Conservation (phyloP, 2,888 invertebrate species). For the Herminia tarsipennalis region DNA sequence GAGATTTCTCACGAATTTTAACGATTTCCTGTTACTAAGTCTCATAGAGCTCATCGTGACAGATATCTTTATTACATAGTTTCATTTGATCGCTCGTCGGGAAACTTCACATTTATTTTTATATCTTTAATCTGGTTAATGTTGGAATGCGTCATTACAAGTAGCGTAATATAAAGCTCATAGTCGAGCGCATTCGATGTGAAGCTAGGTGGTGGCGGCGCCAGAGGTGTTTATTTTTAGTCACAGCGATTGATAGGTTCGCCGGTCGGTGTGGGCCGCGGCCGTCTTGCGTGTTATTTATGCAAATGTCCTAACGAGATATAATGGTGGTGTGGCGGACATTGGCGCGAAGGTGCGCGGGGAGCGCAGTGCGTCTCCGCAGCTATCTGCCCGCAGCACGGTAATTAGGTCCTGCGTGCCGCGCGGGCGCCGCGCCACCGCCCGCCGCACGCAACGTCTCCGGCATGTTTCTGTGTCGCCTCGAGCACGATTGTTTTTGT, state of each 20-base stretch:
- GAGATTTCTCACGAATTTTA: conserved; percentile 81
- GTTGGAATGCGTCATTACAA: conserved; percentile 71
- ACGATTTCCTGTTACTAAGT: conserved; percentile 80
- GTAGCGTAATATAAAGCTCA: conserved; percentile 61
- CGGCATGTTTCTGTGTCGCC: conserved; percentile 80
- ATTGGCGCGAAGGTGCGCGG: conserved; percentile 35
- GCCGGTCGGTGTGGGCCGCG: conserved; percentile 66
- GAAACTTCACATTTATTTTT: conserved; percentile 63
- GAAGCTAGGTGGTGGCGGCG: conserved; percentile 57
- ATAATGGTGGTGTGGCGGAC: conserved; percentile 69
- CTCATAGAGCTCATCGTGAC: conserved; percentile 67
- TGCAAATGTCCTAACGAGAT: conserved; percentile 84
- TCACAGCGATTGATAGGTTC: conserved; percentile 76
- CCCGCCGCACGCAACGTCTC: conserved; percentile 57
- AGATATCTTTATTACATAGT: conserved; percentile 78
- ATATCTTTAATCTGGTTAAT: conserved; percentile 74
- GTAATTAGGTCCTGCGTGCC: conserved; percentile 82
- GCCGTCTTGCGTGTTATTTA: conserved; percentile 75
- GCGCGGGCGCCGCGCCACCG: conserved; percentile 47
- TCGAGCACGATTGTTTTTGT: conserved; percentile 78
- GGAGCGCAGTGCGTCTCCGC: conserved; percentile 65
- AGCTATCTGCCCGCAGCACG: conserved; percentile 70
- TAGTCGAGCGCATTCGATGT: conserved; percentile 42
- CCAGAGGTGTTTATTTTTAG: conserved; percentile 76
- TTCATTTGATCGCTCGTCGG: conserved; percentile 65